A percentile compares a stretch with the other conserved stretches of the same genome.
Evolutionary conservation across 2,888 invertebrate genomes (phyloP).

Genomic region (Drosophila nr. fundita): DNA sequence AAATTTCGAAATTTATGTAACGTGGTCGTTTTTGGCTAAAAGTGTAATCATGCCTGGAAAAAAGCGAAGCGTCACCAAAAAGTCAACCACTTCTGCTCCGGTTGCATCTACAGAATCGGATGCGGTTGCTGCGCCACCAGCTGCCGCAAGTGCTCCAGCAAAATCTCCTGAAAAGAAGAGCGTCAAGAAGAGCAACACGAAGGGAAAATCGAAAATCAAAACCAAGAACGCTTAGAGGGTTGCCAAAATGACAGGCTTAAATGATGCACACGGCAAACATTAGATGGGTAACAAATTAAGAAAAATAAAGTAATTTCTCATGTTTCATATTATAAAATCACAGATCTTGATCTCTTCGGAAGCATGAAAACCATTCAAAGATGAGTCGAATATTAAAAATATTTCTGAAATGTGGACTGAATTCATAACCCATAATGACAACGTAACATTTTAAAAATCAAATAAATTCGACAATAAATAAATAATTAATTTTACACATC

Average conservation of each 20-base stretch:
- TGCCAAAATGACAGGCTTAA: not conserved
- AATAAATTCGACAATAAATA: not conserved
- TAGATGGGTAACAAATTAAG: not conserved
- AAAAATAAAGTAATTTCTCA: not conserved
- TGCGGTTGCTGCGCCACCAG: not conserved
- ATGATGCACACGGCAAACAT: not conserved
- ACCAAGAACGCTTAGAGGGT: slow-evolving; percentile 24
- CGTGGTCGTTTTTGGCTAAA: slow-evolving; percentile 1
- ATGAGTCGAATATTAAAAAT: not conserved
- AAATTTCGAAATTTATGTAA: slow-evolving; percentile 25
- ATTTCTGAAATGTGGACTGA: not conserved
- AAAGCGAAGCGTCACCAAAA: slow-evolving; percentile 35
- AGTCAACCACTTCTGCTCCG: not conserved
- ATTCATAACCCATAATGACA: not conserved
- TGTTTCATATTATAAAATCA: not conserved
- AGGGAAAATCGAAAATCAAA: slow-evolving; percentile 41
- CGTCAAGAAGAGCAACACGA: slow-evolving; percentile 35
- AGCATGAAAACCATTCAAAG: not conserved
- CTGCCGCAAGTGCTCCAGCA: not conserved
- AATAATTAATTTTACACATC: not conserved
- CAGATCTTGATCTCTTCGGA: not conserved
- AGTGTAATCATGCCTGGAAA: slow-evolving; percentile 45
- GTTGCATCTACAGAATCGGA: not conserved
- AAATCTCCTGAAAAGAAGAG: not conserved
- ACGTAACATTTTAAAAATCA: not conserved